Evolutionary conservation across 53 echinoderm and acorn worm genomes (phyloP), one percentile per base, ranked within the genome.

Genomic region (Astropecten irregularis): DNA sequence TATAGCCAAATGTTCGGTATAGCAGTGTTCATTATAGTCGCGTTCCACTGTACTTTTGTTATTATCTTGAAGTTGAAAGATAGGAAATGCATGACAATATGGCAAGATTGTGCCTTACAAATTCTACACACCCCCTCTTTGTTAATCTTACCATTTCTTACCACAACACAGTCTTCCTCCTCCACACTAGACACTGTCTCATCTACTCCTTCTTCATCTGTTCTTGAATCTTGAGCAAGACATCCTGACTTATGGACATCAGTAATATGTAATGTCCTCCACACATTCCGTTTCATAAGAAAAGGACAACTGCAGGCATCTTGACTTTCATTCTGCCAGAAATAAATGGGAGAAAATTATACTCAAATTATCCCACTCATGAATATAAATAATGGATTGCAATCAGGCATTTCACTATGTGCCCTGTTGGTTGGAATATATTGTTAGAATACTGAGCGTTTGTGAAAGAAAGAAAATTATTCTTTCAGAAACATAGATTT

Each of bases 251-350:
- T 39, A 10, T n/a, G 16, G 46, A 28, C 62, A 33, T 35, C 62
- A 29, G 47, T 39, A 37, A 62, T 47, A 29, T 79, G 60, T 79
- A 62, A 29, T 22, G 32, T 62, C 62, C 79, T 61, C 62, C 44
- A 56, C 47, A 61, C 49, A 27, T 79, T 79, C 62, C 79, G 61
- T 60, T 79, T 79, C 14, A 62, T 62, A 31, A 79, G 79, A 32
- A 44, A 79, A 9, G 34, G 46, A 39, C 32, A 62, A n/a, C n/a
- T n/a, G n/a, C n/a, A n/a, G 47, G 28, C 16, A 21, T 48, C 39
- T 31, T 61, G 79, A 29, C 13, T 56, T n/a, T 11, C 15, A 9
- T 44, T 62, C 79, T 79, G 62, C 14, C 7, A 20, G 15, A 19
- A 21, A 46, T 10, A 79, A 50, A 79, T 36, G 19, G 36, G 35